Conservation (phyloP, 2,888 invertebrate genomes). For the Thalpophila matura region DNA sequence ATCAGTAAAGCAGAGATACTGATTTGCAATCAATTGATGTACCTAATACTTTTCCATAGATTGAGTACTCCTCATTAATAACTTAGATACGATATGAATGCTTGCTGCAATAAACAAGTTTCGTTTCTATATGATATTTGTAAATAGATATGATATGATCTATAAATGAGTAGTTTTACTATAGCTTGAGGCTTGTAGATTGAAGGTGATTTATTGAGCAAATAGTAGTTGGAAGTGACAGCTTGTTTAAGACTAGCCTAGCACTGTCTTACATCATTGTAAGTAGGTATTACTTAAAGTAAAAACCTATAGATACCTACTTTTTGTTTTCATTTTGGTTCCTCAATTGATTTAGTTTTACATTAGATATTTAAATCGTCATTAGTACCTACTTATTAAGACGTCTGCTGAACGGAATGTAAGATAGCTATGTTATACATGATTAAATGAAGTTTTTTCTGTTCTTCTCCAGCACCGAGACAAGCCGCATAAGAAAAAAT, state of each 20-base stretch:
- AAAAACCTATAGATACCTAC: no score
- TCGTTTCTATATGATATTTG: constrained; percentile 33
- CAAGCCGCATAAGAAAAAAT: no score
- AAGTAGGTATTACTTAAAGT: background rate
- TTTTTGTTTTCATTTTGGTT: no score
- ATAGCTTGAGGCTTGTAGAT: constrained; percentile 19
- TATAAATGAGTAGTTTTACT: constrained; percentile 30
- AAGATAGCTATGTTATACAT: no score
- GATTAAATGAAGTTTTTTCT: no score
- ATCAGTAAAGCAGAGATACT: constrained; percentile 35
- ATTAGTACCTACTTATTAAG: no score
- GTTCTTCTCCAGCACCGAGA: no score
- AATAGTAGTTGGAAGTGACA: constrained; percentile 16
- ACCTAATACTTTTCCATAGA: constrained; percentile 50
- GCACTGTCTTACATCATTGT: no score
- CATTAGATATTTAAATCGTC: no score
- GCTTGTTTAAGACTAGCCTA: constrained; percentile 1
- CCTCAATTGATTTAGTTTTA: no score
- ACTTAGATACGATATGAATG: constrained; percentile 43
- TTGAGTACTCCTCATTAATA: constrained; percentile 55
- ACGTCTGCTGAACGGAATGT: no score
- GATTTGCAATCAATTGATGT: constrained; percentile 58
- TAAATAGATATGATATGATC: constrained; percentile 47
- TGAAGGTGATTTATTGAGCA: constrained; percentile 34
- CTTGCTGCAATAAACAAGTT: constrained; percentile 48